Evolutionary conservation across 1,140 invertebrate species (phyloP).

Genomic region (Cydia splendana): DNA sequence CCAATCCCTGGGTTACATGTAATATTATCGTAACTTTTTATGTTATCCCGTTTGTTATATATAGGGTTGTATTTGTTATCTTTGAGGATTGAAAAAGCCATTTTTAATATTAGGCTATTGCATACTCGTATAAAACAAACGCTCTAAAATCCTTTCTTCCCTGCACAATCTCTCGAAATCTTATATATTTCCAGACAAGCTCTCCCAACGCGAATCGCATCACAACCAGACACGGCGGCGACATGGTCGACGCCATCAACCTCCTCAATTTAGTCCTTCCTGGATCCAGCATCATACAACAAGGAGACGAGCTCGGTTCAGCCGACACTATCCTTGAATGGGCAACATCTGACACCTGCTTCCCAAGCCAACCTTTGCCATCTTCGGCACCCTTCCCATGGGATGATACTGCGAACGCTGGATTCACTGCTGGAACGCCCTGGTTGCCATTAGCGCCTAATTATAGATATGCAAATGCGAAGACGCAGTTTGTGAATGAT

Average conservation of each 20-base stretch:
- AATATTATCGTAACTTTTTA: too few relatives aligned
- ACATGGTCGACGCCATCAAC: constrained; percentile 81
- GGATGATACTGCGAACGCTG: constrained; percentile 82
- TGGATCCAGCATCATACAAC: constrained; percentile 84
- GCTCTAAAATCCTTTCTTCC: too few relatives aligned
- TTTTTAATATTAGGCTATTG: too few relatives aligned
- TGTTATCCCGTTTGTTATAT: too few relatives aligned
- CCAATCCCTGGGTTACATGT: too few relatives aligned
- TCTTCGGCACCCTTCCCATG: constrained; percentile 86
- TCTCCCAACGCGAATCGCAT: constrained; percentile 77
- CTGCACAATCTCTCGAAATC: background rate
- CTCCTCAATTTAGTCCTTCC: constrained; percentile 82
- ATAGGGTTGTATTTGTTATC: too few relatives aligned
- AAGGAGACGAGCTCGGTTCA: constrained; percentile 88
- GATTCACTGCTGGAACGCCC: constrained; percentile 74
- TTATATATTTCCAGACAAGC: constrained; percentile 74
- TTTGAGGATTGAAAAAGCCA: too few relatives aligned
- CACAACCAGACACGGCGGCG: constrained; percentile 75
- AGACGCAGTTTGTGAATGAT: constrained; percentile 69
- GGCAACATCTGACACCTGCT: constrained; percentile 53
- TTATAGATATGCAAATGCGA: constrained; percentile 80
- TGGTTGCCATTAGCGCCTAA: constrained; percentile 82
- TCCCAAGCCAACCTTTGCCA: constrained; percentile 45
- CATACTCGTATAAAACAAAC: too few relatives aligned
- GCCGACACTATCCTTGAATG: constrained; percentile 78